These are phyloP conservation scores for Antheraea pernyi DNA, from an alignment of 1,140 invertebrate genomes.

Conservation along the genomic window DNA sequence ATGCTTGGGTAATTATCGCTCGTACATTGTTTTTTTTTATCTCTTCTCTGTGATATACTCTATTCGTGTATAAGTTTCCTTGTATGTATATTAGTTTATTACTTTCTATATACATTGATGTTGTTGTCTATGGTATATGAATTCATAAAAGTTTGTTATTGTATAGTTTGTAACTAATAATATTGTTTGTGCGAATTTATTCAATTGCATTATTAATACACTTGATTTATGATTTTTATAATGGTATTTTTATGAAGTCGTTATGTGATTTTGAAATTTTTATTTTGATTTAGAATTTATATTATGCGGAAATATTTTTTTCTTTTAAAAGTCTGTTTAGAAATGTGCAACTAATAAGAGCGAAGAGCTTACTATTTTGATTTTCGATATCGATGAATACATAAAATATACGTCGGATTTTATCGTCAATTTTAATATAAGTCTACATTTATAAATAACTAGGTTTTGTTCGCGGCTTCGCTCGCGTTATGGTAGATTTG, in stretches of 20 bases:
- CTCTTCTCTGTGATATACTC: slow-evolving; percentile 13
- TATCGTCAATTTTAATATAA: no score
- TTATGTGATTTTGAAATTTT: no score
- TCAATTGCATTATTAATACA: neutral
- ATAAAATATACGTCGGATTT: no score
- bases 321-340: neutral
- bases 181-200: neutral
- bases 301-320: no score
- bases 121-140: no score
- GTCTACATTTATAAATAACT: no score
- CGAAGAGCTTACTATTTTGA: neutral
- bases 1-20: slow-evolving; percentile 77
- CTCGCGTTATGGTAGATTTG: no score
- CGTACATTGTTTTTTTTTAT: slow-evolving; percentile 34
- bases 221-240: neutral
- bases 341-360: neutral
- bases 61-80: neutral
- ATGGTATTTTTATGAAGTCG: no score
- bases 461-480: no score
- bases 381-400: neutral
- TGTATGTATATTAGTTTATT: neutral
- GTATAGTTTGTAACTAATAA: no score
- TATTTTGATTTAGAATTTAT: no score
- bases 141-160: no score
- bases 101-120: neutral